Evolutionary conservation across 2,888 invertebrate species (phyloP), one percentile per base, ranked within the genome.

Genomic region (Nebria salina): DNA sequence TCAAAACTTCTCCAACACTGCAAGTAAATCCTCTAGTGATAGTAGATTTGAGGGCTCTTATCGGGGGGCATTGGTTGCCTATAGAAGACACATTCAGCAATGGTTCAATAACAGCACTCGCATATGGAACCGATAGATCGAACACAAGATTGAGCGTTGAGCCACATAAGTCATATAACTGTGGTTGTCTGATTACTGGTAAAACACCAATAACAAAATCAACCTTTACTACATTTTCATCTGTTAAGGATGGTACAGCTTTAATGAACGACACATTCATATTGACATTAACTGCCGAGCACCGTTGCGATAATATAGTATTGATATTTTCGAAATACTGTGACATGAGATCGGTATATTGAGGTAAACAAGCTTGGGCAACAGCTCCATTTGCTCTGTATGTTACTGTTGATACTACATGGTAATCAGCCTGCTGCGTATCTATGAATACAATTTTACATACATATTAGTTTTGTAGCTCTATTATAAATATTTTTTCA

Each of bases 351-450:
- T 96, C 96, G 84, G 95, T 95, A 87, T 97, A 97, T 87, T 97
- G 96, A 1, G 93, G 93, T 77, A 97, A 90, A 87, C 97, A 98
- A 7, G 94, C 92, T 82, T 93, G 93, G 0, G 96, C 95, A 2
- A 97, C 96, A 9, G 96, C 97, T 34, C 97, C 97, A 84, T 97
- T 96, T 11, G 97, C 96, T 83, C 97, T 92, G 87, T 97, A 98
- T 70, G 93, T 95, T 0, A 97, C 93, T 34, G 95, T 93, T 0
- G 97, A 95, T 0, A 96, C 94, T 0, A 97, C 96, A 85, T 97
- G 97, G 85, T 97, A 97, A 83, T 96, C 95, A n/a, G 97, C 97
- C 91, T 97, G 96, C 87, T 97, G 96, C 15, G 97, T 97, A 88
- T 97, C 95, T 94, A 87, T 81, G 85, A 78, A 54, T 43, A 86